phyloP scores from a whole-genome alignment of 23 tunicate genomes.

The Styela plicata region DNA sequence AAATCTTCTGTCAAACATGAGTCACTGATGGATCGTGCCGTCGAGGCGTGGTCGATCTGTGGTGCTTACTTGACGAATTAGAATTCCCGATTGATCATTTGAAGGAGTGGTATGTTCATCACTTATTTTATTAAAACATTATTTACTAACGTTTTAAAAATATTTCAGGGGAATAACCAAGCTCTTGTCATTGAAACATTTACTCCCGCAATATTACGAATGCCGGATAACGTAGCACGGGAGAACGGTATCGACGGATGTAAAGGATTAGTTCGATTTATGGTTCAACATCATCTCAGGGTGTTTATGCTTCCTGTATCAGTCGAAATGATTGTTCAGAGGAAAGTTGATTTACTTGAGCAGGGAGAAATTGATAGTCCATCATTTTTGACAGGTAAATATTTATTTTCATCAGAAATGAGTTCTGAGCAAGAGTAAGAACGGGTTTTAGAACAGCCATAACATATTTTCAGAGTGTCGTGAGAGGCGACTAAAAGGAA shows the following conservation, averaged over 20 bases:
- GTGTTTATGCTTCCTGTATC: constrained; percentile 48
- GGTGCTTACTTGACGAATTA: too few relatives aligned
- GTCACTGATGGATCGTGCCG: too few relatives aligned
- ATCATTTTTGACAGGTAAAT: constrained; percentile 35
- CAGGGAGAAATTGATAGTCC: constrained; percentile 64
- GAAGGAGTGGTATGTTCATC: too few relatives aligned
- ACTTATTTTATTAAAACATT: too few relatives aligned
- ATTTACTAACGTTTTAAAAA: too few relatives aligned
- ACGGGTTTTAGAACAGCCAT: too few relatives aligned
- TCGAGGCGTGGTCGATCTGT: too few relatives aligned
- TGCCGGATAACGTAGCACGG: neutral
- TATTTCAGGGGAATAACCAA: constrained; percentile 46
- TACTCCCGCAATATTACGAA: constrained; percentile 37
- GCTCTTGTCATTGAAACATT: constrained; percentile 45
- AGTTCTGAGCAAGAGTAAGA: too few relatives aligned
- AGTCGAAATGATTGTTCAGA: constrained; percentile 21
- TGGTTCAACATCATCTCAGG: constrained; percentile 36
- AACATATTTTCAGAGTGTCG: too few relatives aligned
- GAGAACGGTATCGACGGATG: constrained; percentile 25
- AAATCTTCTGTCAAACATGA: too few relatives aligned
- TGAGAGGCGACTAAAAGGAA: too few relatives aligned
- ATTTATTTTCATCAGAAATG: neutral
- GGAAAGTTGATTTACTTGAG: constrained; percentile 50
- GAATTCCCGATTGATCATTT: too few relatives aligned
- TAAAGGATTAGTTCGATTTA: constrained; percentile 43